A percentile compares a stretch with the other conserved stretches of the same genome.
Conservation (phyloP, 2,113 vertebrate species). For the Campylorhamphus procurvoides region DNA sequence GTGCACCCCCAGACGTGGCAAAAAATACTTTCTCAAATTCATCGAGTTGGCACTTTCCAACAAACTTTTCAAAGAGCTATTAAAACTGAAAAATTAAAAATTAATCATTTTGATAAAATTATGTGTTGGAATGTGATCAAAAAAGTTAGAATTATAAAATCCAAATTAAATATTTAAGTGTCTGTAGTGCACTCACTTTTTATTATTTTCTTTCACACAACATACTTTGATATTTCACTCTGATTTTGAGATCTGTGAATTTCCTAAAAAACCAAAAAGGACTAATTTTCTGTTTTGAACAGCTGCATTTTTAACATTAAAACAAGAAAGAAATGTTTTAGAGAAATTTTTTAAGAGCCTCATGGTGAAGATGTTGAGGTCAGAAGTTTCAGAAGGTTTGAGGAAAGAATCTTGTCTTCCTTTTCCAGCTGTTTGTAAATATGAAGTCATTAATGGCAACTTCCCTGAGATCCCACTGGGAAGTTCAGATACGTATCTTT, state of each 20-base stretch:
- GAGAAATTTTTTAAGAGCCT: not conserved
- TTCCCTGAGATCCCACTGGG: not conserved
- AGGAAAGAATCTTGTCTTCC: not conserved
- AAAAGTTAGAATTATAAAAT: not conserved
- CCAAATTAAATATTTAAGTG: not conserved
- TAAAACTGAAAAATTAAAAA: not conserved
- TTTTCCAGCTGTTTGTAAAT: not conserved
- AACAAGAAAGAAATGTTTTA: not conserved
- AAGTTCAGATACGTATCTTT: not conserved
- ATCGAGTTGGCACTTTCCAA: not conserved
- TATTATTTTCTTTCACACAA: rapidly evolving
- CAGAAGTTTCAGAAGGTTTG: not conserved
- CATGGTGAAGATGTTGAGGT: not conserved
- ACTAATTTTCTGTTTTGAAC: not conserved
- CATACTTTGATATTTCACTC: not conserved
- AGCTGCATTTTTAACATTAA: not conserved
- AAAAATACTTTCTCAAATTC: not conserved
- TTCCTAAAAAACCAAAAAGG: not conserved
- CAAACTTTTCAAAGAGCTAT: not conserved
- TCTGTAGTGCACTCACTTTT: not conserved
- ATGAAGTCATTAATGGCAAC: not conserved
- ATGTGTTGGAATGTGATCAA: not conserved
- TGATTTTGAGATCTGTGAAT: not conserved
- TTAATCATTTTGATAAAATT: not conserved
- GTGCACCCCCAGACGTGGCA: not conserved